Conservation (phyloP, 2,888 invertebrate genomes). For the Lottia scabra region DNA sequence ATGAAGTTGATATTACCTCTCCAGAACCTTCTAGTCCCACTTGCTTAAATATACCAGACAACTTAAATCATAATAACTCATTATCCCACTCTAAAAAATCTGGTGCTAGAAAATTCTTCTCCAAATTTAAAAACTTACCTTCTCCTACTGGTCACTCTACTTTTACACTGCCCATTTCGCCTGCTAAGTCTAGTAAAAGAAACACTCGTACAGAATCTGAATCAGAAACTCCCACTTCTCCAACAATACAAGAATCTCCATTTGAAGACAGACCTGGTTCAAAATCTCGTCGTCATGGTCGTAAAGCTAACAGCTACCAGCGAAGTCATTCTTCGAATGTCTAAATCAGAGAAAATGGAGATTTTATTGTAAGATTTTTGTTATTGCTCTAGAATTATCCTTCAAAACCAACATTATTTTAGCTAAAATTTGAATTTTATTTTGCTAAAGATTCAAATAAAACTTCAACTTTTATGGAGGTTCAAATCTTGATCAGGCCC, state of each 20-base stretch:
- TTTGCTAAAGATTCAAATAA: too few species aligned
- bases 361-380: too few species aligned
- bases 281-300: not conserved
- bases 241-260: slow-evolving; percentile 32
- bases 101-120: slow-evolving; percentile 56
- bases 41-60: not conserved
- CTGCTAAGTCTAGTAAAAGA: slow-evolving; percentile 13
- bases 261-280: slow-evolving; percentile 25
- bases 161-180: slow-evolving; percentile 18
- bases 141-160: slow-evolving; percentile 31
- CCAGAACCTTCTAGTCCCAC: slow-evolving; percentile 3
- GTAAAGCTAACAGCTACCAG: too few species aligned
- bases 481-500: too few species aligned
- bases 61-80: not conserved
- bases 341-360: too few species aligned
- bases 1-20: not conserved
- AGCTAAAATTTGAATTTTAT: too few species aligned
- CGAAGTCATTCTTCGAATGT: too few species aligned
- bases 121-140: slow-evolving; percentile 46
- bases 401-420: too few species aligned
- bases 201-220: slow-evolving; percentile 24
- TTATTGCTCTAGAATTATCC: too few species aligned
- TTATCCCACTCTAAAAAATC: slow-evolving; percentile 44
- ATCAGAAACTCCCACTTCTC: slow-evolving; percentile 35
- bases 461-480: too few species aligned